A percentile compares a stretch with the other conserved stretches of the same genome.
These are phyloP conservation scores for Malurus cyaneus DNA, from an alignment of 2,113 vertebrate species.

Conservation along the genomic window DNA sequence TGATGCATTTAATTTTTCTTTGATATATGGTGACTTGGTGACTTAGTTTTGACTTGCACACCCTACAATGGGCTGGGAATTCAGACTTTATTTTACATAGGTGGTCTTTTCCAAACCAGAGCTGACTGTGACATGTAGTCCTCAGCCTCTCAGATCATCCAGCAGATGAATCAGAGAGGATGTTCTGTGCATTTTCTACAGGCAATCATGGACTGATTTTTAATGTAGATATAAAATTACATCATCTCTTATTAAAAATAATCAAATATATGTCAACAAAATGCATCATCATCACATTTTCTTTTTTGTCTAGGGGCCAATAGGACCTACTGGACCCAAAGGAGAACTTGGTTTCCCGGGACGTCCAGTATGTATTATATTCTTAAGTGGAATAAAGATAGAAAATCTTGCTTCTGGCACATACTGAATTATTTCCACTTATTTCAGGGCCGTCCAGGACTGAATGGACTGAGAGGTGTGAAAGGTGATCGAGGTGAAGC, in stretches of 20 bases:
- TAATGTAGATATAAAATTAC: neutral
- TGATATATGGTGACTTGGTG: neutral
- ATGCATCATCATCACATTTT: neutral
- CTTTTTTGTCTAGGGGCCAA: conserved; percentile 81
- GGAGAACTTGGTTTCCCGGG: conserved; percentile 93
- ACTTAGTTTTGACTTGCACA: neutral
- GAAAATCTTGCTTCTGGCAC: neutral
- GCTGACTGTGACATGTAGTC: neutral
- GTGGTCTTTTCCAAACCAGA: neutral
- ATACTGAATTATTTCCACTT: neutral
- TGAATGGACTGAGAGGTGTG: conserved; percentile 82
- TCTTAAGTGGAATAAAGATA: neutral
- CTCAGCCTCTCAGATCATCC: neutral
- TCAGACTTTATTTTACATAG: neutral
- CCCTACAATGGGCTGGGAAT: neutral
- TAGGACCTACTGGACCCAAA: conserved; percentile 86
- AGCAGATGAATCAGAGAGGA: neutral
- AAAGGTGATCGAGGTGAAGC: conserved; percentile 79
- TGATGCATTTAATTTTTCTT: neutral
- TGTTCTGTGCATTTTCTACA: neutral
- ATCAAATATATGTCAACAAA: neutral
- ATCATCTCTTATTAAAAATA: neutral
- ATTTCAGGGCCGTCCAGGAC: conserved; percentile 88
- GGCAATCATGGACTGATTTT: neutral
- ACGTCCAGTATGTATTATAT: conserved; percentile 81